Conservation (phyloP, 1,140 invertebrate species). For the Aphis craccivora region DNA sequence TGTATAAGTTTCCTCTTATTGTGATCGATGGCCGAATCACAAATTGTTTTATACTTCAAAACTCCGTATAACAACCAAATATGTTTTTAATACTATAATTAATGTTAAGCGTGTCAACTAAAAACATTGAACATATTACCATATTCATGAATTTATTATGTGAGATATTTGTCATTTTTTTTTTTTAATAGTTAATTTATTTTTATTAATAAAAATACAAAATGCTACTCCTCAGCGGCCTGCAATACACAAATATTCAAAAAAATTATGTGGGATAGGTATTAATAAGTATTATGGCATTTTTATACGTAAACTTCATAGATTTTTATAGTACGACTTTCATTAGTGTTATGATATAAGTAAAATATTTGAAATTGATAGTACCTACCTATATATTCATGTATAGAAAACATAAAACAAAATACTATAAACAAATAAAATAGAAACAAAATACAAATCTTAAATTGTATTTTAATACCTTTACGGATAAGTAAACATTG, state of each 20-base stretch:
- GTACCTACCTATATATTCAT: not conserved
- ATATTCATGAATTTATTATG: not conserved
- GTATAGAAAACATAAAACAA: not conserved
- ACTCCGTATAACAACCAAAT: not conserved
- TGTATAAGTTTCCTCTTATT: not conserved
- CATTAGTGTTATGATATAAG: not conserved
- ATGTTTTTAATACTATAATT: not conserved
- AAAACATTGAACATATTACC: not conserved
- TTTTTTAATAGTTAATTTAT: not conserved
- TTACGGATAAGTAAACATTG: not conserved
- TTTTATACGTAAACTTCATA: not conserved
- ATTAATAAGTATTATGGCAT: not conserved
- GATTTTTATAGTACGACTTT: not conserved
- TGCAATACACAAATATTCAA: not conserved
- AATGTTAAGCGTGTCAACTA: not conserved
- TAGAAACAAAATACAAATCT: not conserved
- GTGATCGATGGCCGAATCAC: not conserved
- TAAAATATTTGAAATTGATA: too few relatives aligned
- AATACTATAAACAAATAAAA: too few relatives aligned
- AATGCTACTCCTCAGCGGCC: not conserved
- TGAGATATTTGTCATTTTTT: not conserved
- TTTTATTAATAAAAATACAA: not conserved
- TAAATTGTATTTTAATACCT: not conserved
- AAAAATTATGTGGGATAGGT: not conserved
- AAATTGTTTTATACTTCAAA: not conserved